Evolutionary conservation across 1,140 invertebrate genomes (phyloP), one percentile per base, ranked within the genome.

Genomic region (Papilio polyxenes): DNA sequence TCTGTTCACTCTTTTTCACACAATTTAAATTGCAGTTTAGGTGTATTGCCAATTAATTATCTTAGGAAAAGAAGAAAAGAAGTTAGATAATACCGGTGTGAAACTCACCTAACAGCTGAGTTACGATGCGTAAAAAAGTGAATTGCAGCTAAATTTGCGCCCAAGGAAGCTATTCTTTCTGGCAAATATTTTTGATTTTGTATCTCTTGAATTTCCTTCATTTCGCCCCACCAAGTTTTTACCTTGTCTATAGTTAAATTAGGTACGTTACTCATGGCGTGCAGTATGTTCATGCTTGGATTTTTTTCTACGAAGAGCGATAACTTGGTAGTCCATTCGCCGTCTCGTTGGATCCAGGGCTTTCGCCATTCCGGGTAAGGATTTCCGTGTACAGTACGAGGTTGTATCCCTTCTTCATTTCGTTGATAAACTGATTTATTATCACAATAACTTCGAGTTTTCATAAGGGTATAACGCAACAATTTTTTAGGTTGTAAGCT

Each of bases 41-140:
- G 23, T 31, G 23, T 31, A 31, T 2, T 31, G 23, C 23, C 23
- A 31, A 31, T 31, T 31, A 31, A 31, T 31, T 44, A 44, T 44
- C 3, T 4, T 44, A 44, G 7, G 7, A 44, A 6, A 44, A 44
- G 40, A 44, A 44, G n/a, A n/a, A n/a, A n/a, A n/a, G 40, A 17
- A 72, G 44, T 48, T 65, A 51, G 3, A 76, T 76, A 13, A 15
- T 1, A n/a, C 6, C 17, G 4, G 17, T n/a, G 17, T 56, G 9
- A 59, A 80, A 84, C 69, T 84, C 84, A 95, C 94, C 89, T 94
- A 17, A 95, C 89, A 48, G 87, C 81, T 56, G 86, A 87, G 31
- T 89, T 83, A 20, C 94, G 87, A 86, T 90, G 92, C 13, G 86
- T 86, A 81, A 95, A 92, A 85, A 93, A 95, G 82, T 94, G 92